Evolutionary conservation across 2,113 vertebrate species (phyloP).

Genomic region (Proteles cristata): DNA sequence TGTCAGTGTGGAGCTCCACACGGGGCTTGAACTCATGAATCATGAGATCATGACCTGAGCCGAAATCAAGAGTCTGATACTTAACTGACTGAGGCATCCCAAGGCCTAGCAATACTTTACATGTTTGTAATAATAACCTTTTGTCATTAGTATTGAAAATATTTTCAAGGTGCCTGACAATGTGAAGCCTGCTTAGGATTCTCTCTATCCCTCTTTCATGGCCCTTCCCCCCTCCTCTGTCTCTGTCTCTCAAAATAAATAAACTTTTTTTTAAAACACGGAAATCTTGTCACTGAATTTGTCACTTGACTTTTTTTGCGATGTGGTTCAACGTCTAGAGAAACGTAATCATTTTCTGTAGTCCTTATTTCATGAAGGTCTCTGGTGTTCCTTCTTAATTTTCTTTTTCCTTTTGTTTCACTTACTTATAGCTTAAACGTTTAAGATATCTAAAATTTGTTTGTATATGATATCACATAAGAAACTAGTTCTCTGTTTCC

Average conservation of each 20-base stretch:
- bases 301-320: neutral
- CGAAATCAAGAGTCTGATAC: too few relatives aligned
- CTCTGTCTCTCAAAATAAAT: too few relatives aligned
- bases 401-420: neutral
- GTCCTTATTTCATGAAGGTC: neutral
- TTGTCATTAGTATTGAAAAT: neutral
- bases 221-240: too few relatives aligned
- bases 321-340: neutral
- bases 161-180: neutral
- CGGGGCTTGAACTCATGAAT: too few relatives aligned
- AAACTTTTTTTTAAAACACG: too few relatives aligned
- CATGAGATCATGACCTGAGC: too few relatives aligned
- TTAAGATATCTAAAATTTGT: neutral
- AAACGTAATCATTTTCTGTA: neutral
- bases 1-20: too few relatives aligned
- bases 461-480: neutral
- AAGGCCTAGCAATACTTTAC: neutral
- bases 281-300: slow-evolving; percentile 17
- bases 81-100: too few relatives aligned
- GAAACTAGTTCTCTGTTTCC: neutral
- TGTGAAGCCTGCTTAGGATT: too few relatives aligned
- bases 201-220: too few relatives aligned
- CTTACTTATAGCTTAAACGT: neutral
- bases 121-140: neutral
- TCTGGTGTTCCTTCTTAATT: neutral